A percentile compares a stretch with the other conserved stretches of the same genome.
phyloP scores from a whole-genome alignment of 2,888 invertebrate species.

The Noctua fimbriata region DNA sequence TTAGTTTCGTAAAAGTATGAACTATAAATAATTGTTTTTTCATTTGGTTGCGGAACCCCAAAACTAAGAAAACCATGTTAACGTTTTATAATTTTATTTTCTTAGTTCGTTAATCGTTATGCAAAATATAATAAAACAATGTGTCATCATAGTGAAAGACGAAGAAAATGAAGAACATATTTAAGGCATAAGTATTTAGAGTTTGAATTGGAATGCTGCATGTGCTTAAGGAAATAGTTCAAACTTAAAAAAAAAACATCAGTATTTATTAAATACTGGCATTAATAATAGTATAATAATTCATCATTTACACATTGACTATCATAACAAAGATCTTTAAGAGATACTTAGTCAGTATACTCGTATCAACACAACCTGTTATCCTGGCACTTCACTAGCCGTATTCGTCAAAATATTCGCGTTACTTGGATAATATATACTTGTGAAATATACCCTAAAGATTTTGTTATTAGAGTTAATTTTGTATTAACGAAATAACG shows the following conservation, averaged over 20 bases:
- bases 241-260: conserved; percentile 37
- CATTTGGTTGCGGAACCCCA: conserved; percentile 29
- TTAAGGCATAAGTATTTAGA: conserved; percentile 42
- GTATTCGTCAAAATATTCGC: conserved; percentile 8
- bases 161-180: conserved; percentile 37
- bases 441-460: neutral
- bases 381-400: conserved; percentile 22
- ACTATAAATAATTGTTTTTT: neutral
- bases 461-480: neutral
- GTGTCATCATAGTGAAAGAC: conserved; percentile 7
- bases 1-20: neutral
- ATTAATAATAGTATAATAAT: conserved; percentile 39
- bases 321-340: conserved; percentile 42
- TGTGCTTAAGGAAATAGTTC: conserved; percentile 35
- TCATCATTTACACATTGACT: conserved; percentile 42
- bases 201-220: conserved; percentile 63
- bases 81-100: neutral
- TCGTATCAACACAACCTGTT: conserved; percentile 61
- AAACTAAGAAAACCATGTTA: neutral
- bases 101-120: conserved; percentile 13
- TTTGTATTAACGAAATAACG: conserved; percentile 6
- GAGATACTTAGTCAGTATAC: conserved; percentile 55
- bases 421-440: conserved; percentile 11
- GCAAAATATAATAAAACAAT: conserved; percentile 14
- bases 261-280: conserved; percentile 41